phyloP scores from a whole-genome alignment of 2,888 invertebrate species.

The Yponomeuta evonymella region DNA sequence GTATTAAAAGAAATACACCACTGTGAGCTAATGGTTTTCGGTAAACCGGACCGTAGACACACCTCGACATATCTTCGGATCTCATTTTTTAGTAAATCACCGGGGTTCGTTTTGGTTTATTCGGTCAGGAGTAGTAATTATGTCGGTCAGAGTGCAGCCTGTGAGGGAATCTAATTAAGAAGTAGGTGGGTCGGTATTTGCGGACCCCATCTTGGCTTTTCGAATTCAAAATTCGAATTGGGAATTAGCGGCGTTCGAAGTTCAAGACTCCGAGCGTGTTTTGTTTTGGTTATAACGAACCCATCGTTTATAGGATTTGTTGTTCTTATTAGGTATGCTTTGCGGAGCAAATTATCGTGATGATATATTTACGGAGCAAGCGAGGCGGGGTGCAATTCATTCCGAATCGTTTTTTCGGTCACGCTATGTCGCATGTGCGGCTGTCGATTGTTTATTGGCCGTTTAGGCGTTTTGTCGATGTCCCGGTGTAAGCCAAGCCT shows the following conservation, averaged over 20 bases:
- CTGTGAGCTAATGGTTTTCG: slow-evolving; percentile 73
- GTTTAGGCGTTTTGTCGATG: slow-evolving; percentile 50
- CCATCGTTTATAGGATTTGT: slow-evolving; percentile 28
- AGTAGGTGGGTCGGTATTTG: slow-evolving; percentile 46
- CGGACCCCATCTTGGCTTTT: slow-evolving; percentile 41
- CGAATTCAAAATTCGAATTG: slow-evolving; percentile 33
- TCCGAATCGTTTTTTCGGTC: slow-evolving; percentile 68
- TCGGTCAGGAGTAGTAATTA: slow-evolving; percentile 71
- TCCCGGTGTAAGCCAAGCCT: slow-evolving; percentile 40
- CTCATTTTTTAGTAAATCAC: slow-evolving; percentile 70
- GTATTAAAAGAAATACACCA: slow-evolving; percentile 71
- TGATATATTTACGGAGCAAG: slow-evolving; percentile 60
- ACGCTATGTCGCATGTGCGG: slow-evolving; percentile 72
- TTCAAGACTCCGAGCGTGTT: slow-evolving; percentile 10
- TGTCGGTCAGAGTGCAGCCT: slow-evolving; percentile 74
- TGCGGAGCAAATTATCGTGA: slow-evolving; percentile 49
- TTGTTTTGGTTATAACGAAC: slow-evolving; percentile 19
- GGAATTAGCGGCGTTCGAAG: slow-evolving; percentile 22
- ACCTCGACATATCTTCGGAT: slow-evolving; percentile 63
- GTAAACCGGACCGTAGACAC: slow-evolving; percentile 70
- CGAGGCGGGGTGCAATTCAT: slow-evolving; percentile 57
- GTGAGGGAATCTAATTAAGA: slow-evolving; percentile 72
- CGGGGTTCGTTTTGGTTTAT: slow-evolving; percentile 53
- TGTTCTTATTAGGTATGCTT: slow-evolving; percentile 8
- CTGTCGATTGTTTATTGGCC: slow-evolving; percentile 65